Evolutionary conservation across 2,113 vertebrate genomes (phyloP), one percentile per base, ranked within the genome.

Genomic region (Phaetusa simplex): DNA sequence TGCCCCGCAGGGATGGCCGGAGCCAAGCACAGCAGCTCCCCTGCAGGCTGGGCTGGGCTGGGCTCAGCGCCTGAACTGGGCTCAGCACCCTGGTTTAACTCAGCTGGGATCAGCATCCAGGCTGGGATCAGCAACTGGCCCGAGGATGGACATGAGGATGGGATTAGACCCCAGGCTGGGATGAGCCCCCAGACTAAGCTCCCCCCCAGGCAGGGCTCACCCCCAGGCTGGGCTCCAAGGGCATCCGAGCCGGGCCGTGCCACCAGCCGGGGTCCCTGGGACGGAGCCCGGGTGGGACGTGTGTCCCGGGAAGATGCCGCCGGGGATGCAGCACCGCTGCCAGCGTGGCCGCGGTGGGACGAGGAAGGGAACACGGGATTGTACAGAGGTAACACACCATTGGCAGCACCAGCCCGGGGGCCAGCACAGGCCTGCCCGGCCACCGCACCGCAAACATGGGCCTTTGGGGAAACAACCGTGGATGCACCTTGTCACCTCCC

Each of bases 281-380:
- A 30, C 34, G 2, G 3, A 27, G 74, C 6, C 3, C 1, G 2
- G 34, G 20, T 40, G 50, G 52, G n/a, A 22, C 0, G 0, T 1
- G 10, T 10, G 21, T 70, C 29, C 66, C 1, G 7, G 20, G 52
- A 16, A 52, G 66, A 36, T 71, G 45, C 30, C 8, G 1, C 0
- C 1, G 1, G 14, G 56, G 50, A 71, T 40, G 45, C 2, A 14
- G 13, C 3, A 16, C 38, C 45, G 52, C 49, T 38, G 66, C 49
- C 82, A 71, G 43, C 18, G 21, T 10, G 42, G 66, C 73, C 5
- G 1, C 4, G 40, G 47, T 1, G 1, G 18, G 42, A 26, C 0
- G 1, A 24, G 53, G 27, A 27, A 76, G 74, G 42, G 45, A 34
- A 43, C 18, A 17, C 0, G 3, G 22, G 7, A 21, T 24, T 55